Evolutionary conservation across 2,113 vertebrate species (phyloP), one percentile per base, ranked within the genome.

Genomic region (Gallinago jamesoni): DNA sequence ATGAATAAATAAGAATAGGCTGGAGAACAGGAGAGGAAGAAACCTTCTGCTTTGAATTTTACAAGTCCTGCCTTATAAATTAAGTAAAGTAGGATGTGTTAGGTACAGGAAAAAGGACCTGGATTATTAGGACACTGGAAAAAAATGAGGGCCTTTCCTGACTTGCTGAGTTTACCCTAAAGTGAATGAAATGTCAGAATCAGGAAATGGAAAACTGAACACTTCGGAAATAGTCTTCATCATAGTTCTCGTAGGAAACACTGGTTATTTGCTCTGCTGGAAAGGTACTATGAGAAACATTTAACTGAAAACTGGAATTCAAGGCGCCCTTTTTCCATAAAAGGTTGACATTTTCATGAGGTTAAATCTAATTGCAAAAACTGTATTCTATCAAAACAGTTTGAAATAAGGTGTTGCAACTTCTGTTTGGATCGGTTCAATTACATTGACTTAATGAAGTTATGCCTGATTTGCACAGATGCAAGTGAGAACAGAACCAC

Each of bases 201-300:
- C 89, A 66, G 86, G 89, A 92, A 90, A 66, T 73, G 76, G 94
- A 93, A 96, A 81, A 27, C 39, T 86, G 73, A 82, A 93, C 79
- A 50, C 50, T 92, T 95, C 72, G 77, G 67, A 93, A 96, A 92
- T 72, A 89, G 25, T 59, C 45, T 84, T 93, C 50, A 43, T 93
- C 41, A 13, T 17, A 52, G 31, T 57, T 90, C 75, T 96, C 55
- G 77, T 82, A 63, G 87, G 70, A 91, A 95, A 80, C n/a, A 41
- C 47, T 87, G 48, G 69, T 92, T 91, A 66, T 60, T 89, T 90
- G 23, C 62, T 66, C 14, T n/a, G 15, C 50, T 94, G 62, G 25
- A 87, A 84, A 84, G 31, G 56, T 79, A 57, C 79, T 41, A 67
- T 67, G 50, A 85, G 72, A 84, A 75, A 59, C 41, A 3, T 81